Evolutionary conservation across 2,113 vertebrate species (phyloP).

Genomic region (Hippocampus guttulatus): DNA sequence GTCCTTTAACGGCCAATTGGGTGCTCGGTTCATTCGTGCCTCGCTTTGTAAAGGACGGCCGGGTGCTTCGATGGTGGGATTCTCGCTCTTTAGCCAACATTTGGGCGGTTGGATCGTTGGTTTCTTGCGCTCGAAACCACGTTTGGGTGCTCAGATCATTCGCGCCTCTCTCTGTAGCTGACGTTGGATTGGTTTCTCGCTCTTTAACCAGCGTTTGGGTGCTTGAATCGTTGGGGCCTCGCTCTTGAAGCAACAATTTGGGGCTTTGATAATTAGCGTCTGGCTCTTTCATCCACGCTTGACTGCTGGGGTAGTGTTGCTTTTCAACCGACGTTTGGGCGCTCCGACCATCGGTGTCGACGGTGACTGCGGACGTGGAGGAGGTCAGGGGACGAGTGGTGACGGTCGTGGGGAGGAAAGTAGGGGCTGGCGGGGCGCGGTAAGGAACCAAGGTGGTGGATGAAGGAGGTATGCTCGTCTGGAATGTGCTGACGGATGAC

Average conservation of each 20-base stretch:
- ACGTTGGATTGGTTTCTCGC: too few relatives aligned
- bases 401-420: background rate
- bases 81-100: background rate
- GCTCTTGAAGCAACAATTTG: too few relatives aligned
- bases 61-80: background rate
- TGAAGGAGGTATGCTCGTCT: background rate
- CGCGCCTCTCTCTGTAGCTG: too few relatives aligned
- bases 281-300: background rate
- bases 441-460: background rate
- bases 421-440: constrained; percentile 4
- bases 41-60: background rate
- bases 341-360: background rate
- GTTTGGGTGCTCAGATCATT: background rate
- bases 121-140: background rate
- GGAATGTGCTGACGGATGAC: background rate
- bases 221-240: background rate
- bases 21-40: background rate
- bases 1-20: background rate
- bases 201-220: background rate
- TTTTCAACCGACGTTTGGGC: too few relatives aligned
- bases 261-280: too few relatives aligned
- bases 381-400: background rate
- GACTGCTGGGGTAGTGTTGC: too few relatives aligned
- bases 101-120: background rate
- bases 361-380: constrained; percentile 4